phyloP scores from a whole-genome alignment of 2,888 invertebrate genomes.

The Lepidochitona cinerea region DNA sequence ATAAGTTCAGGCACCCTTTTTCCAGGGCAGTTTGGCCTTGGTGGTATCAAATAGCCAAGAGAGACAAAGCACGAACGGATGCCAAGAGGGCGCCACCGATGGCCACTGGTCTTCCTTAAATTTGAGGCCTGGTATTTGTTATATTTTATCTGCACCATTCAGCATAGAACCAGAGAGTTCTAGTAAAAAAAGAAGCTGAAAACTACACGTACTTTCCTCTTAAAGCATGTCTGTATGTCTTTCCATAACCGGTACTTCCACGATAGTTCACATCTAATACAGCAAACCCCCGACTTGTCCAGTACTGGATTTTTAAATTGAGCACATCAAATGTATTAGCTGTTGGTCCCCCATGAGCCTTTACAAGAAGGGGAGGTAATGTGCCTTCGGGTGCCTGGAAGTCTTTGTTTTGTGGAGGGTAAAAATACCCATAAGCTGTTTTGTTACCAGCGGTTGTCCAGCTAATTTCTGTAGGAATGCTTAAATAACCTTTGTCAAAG shows the following conservation, averaged over 20 bases:
- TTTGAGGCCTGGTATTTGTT: no score
- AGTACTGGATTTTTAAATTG: slow-evolving; percentile 69
- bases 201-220: slow-evolving; percentile 46
- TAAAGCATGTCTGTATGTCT: slow-evolving; percentile 66
- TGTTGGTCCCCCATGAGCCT: slow-evolving; percentile 72
- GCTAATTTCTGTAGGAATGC: slow-evolving; percentile 63
- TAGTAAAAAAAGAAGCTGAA: no score
- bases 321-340: slow-evolving; percentile 51
- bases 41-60: no score
- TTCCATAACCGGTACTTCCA: slow-evolving; percentile 71
- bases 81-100: no score
- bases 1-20: no score
- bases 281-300: slow-evolving; percentile 71
- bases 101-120: no score
- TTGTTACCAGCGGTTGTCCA: slow-evolving; percentile 61
- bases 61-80: no score
- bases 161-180: no score
- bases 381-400: slow-evolving; percentile 55
- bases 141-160: no score
- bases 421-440: slow-evolving; percentile 61
- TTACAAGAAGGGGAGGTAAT: slow-evolving; percentile 69
- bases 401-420: slow-evolving; percentile 68
- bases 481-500: slow-evolving; percentile 62
- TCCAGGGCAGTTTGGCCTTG: no score
- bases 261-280: slow-evolving; percentile 72